These are phyloP conservation scores for Chrysolina haemoptera DNA, from an alignment of 2,888 invertebrate species.

Conservation along the genomic window DNA sequence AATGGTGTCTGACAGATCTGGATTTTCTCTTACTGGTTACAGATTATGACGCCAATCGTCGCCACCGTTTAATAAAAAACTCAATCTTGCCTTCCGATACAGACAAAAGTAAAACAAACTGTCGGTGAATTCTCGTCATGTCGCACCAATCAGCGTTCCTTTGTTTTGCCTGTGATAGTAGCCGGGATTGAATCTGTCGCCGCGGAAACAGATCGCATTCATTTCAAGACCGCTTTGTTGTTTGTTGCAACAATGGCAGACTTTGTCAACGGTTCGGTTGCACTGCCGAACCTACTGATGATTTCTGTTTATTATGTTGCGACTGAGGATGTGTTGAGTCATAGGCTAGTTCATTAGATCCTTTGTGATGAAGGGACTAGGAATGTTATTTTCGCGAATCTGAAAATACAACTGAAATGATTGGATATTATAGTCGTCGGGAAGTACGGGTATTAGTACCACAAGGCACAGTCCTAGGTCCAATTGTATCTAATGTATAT, in stretches of 20 bases:
- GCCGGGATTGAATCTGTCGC: constrained; percentile 62
- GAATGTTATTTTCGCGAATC: too few relatives aligned
- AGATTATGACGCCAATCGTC: too few relatives aligned
- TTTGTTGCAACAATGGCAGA: constrained; percentile 25
- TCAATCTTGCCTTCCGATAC: background rate
- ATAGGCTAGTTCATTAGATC: background rate
- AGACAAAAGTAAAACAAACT: background rate
- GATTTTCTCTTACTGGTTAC: too few relatives aligned
- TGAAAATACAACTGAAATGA: too few relatives aligned
- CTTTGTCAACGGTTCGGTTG: constrained; percentile 16
- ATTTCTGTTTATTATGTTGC: background rate
- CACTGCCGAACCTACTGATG: background rate
- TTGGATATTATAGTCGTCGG: too few relatives aligned
- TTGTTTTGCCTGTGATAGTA: constrained; percentile 61
- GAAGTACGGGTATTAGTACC: too few relatives aligned
- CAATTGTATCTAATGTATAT: too few relatives aligned
- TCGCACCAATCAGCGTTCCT: constrained; percentile 57
- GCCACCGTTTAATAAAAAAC: background rate
- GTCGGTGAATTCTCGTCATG: background rate
- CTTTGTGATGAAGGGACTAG: background rate
- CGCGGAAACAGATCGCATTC: constrained; percentile 60
- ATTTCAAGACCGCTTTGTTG: constrained; percentile 48
- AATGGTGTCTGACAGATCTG: too few relatives aligned
- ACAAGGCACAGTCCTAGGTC: too few relatives aligned
- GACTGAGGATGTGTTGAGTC: background rate